Base-by-base conservation (phyloP, 2,888 invertebrate genomes). In the Cephalotes varians region DNA sequence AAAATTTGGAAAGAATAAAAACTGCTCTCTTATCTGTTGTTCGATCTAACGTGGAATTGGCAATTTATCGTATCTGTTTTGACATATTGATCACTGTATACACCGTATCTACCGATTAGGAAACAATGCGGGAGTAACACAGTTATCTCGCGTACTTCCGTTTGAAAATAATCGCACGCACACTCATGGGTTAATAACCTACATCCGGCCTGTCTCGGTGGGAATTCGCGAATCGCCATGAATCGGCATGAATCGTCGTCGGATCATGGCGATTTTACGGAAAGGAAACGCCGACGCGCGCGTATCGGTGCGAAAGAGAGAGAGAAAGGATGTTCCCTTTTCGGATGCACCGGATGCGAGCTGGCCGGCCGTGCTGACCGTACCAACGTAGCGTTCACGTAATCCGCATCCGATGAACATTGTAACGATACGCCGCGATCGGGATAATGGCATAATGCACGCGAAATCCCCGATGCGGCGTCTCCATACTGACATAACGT, bases 371-470 rank as follows among this genome's bases (percentile, higher is more conserved):
- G 28, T n/a, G 34, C 28, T 44, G 72, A 67, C 77, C 73, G 82
- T 81, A 72, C 44, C 60, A 73, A 54, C 80, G 56, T 77, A 10
- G 72, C 67, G 77, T 67, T 80, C 85, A 84, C 82, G 82, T 83
- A 84, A 85, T 85, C 77, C 81, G 82, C 73, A 79, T 85, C 87
- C 86, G 85, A 85, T 88, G 84, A 76, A 72, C 77, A 71, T 72
- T 6, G 67, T 58, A 69, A 81, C 37, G 74, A 81, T 72, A 49
- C 31, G 49, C 28, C 37, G 28, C 67, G 62, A 18, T 21, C 51
- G 44, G 49, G 49, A 80, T 81, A 82, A 77, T 58, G 21, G 58
- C 34, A 79, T 80, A 62, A 82, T 67, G 82, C 82, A 81, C 80
- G 81, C 60, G 60, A 82, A 82, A 79, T 79, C 47, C 76, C 44